Base-by-base conservation (phyloP, 2,113 vertebrate genomes). In the Hypanus sabinus region DNA sequence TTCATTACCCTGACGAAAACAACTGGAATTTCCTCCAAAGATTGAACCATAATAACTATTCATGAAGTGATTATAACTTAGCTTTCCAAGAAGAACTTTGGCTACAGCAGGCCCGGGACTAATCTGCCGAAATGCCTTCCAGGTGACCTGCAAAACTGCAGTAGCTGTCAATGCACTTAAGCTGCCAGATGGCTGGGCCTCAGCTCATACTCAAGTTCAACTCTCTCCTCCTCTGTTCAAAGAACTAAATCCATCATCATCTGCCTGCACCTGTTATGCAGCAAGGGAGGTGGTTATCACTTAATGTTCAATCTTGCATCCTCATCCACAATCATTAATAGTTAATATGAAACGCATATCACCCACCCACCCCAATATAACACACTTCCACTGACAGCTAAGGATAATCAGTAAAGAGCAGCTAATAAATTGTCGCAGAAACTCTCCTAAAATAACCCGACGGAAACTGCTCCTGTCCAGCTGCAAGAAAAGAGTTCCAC, bases 371-470 rank as follows among this genome's bases (percentile, higher is more conserved):
- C 85, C 60, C 85, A 88, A 62, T 27, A 62, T 88, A 88, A 90
- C 30, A 90, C 60, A 65, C 60, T 90, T 90, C 30, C 60, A 68
- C 30, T 90, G 60, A 68, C 85, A 90, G 60, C 62, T 65, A 33
- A 65, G 30, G 27, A n/a, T 33, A 90, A 62, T 24, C 85, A 90
- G 30, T 33, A 68, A 68, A 65, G 30, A 90, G 60, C 60, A 90
- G 85, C 60, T 90, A 90, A 65, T 90, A 90, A 90, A 65, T 60
- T 65, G 60, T 90, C 57, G 83, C 30, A 68, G 85, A 33, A 90
- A 33, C 16, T 65, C 60, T 33, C 65, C 65, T 65, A 16, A 90
- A 65, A 22, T 68, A 46, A 30, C 60, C 30, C 18, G 16, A 33
- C 30, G 7, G 85, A 65, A 68, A 33, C 60, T 65, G 3, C 16